These are phyloP conservation scores for Oncorhynchus clarkii DNA, from an alignment of 2,113 vertebrate species.

Conservation along the genomic window DNA sequence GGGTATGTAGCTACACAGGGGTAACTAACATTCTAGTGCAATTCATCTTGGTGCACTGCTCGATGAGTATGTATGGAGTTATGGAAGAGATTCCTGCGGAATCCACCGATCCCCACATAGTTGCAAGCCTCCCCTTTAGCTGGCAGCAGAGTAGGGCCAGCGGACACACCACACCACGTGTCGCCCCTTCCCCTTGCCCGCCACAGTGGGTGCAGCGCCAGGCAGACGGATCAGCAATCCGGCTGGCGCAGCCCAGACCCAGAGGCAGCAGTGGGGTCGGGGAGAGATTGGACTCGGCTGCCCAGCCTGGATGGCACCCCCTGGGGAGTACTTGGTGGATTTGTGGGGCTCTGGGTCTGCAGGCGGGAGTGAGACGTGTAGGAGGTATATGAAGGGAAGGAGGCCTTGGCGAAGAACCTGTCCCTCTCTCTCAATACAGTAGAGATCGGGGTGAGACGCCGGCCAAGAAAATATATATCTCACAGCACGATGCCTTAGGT, in stretches of 20 bases:
- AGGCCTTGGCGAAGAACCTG: neutral
- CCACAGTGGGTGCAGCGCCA: conserved; percentile 38
- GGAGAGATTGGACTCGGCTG: conserved; percentile 57
- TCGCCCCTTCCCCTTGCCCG: conserved; percentile 2
- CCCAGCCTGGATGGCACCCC: conserved; percentile 35
- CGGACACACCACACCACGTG: neutral
- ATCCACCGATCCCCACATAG: neutral
- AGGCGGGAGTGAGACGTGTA: neutral
- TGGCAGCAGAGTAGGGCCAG: neutral
- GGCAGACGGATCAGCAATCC: conserved; percentile 58
- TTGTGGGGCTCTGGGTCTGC: conserved; percentile 30
- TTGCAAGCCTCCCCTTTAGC: conserved; percentile 8
- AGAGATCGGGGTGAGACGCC: neutral
- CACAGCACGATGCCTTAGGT: no score
- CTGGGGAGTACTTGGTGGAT: conserved; percentile 49
- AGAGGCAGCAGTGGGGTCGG: neutral
- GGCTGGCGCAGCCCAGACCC: conserved; percentile 2
- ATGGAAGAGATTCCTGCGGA: no score
- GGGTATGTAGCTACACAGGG: conserved; percentile 15
- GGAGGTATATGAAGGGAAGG: conserved; percentile 7
- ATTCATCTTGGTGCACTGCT: no score
- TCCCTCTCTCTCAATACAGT: neutral
- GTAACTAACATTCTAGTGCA: neutral
- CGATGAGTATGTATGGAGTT: no score
- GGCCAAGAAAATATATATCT: no score